Conservation (phyloP, 37 sponge, comb jelly and placozoan species). For the Ianthella basta region DNA sequence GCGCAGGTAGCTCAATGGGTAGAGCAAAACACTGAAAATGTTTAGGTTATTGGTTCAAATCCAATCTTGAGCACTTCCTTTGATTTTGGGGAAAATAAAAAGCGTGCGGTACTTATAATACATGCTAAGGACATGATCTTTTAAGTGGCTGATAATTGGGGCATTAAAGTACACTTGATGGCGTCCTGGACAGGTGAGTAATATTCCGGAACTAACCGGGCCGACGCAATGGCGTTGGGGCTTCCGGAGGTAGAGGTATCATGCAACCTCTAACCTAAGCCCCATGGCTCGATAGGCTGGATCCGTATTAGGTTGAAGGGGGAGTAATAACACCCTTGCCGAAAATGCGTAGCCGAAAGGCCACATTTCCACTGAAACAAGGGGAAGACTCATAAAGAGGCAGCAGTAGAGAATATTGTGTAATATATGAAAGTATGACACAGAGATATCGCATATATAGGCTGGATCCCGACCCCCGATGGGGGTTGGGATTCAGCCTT, state of each 20-base stretch:
- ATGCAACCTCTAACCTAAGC: neutral
- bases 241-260: neutral
- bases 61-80: slow-evolving; percentile 61
- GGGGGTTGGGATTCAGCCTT: too few species aligned
- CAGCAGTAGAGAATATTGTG: slow-evolving; percentile 91
- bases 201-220: slow-evolving; percentile 40
- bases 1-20: slow-evolving; percentile 70
- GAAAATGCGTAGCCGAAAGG: slow-evolving; percentile 81
- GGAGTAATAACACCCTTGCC: slow-evolving; percentile 36
- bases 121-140: slow-evolving; percentile 59
- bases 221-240: neutral
- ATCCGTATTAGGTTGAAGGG: slow-evolving; percentile 62
- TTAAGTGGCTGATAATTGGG: neutral
- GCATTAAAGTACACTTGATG: neutral
- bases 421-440: slow-evolving; percentile 91
- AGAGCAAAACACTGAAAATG: slow-evolving; percentile 78
- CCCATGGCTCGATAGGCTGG: slow-evolving; percentile 28
- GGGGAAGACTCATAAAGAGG: slow-evolving; percentile 71
- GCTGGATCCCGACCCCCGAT: too few species aligned
- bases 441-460: slow-evolving; percentile 76
- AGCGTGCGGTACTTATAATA: slow-evolving; percentile 78
- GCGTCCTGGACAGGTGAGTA: slow-evolving; percentile 69
- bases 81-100: slow-evolving; percentile 80
- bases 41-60: slow-evolving; percentile 64
- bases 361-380: slow-evolving; percentile 81